Base-by-base conservation (phyloP, 2,113 vertebrate species). In the Ochotona princeps region DNA sequence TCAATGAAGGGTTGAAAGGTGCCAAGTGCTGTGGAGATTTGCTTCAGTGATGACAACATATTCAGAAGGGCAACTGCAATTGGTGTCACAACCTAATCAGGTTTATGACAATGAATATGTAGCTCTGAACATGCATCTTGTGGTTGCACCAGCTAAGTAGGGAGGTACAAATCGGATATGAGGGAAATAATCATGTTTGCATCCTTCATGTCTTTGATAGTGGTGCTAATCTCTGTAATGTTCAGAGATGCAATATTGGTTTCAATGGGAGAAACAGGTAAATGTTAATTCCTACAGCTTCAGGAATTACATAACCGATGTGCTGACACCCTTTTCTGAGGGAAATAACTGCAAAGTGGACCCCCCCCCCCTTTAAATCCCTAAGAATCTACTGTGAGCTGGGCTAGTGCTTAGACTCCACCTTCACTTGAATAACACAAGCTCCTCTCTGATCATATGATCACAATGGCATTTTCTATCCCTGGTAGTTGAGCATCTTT, bases 1-100 rank as follows among this genome's bases (percentile, higher is more conserved):
- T 91, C 75, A 90, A 9, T 75, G 79, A 86, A 70, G 92, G 15
- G 7, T 35, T 89, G 63, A 89, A 81, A 85, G 26, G 25, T 92
- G 20, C 51, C 26, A 69, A 65, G 60, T 8, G 35, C n/a, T 54
- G 2, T 49, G 51, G 61, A 84, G 28, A 65, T 80, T 75, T 92
- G 35, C 38, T 74, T n/a, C 57, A 88, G 25, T 82, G 69, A 85
- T 85, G 74, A 83, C 23, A 74, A 49, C 38, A 69, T 26, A 82
- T 30, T 70, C 60, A 15, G 20, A 92, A 76, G 7, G 44, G n/a
- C 51, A 75, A 49, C 32, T 66, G 26, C 21, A 80, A 57, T 83
- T 75, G 25, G 20, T 78, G 35, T 93, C 44, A 82, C 51, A 78
- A 88, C 26, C n/a, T 38, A 25, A 49, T 81, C 90, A 83, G 54